Evolutionary conservation across 1,140 invertebrate genomes (phyloP).

Genomic region (Meteorus sp.): DNA sequence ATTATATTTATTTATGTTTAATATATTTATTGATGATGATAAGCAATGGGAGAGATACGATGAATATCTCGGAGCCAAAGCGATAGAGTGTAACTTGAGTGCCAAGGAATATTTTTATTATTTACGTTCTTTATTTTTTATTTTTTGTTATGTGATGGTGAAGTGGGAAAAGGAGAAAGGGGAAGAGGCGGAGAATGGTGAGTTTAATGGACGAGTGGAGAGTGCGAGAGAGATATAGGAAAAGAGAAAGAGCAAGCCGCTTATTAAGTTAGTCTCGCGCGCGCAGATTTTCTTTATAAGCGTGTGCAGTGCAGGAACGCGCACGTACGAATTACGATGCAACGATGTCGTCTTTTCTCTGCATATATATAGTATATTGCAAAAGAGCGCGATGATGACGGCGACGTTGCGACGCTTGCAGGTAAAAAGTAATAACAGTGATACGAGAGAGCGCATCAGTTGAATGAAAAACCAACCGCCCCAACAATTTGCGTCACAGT

Average conservation of each 20-base stretch:
- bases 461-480: too few species aligned
- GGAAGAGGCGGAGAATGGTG: too few species aligned
- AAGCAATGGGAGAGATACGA: neutral
- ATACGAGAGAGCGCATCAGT: too few species aligned
- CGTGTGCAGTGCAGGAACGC: constrained; percentile 33
- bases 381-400: too few species aligned
- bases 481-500: too few species aligned
- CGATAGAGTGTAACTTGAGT: constrained; percentile 9
- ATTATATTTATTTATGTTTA: constrained; percentile 17
- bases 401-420: constrained; percentile 30
- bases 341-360: too few species aligned
- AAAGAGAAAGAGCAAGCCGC: constrained; percentile 36
- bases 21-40: constrained; percentile 11
- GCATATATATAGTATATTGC: too few species aligned
- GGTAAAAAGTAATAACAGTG: constrained; percentile 56
- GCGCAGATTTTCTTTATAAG: constrained; percentile 39
- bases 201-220: too few species aligned
- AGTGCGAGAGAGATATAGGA: constrained; percentile 21
- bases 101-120: neutral
- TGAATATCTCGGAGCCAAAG: neutral
- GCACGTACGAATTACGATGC: constrained; percentile 49
- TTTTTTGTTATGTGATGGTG: too few species aligned
- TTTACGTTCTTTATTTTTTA: neutral
- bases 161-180: too few species aligned
- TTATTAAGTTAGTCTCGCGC: constrained; percentile 51